Evolutionary conservation across 1,140 invertebrate species (phyloP).

Genomic region (Papilio helenus): DNA sequence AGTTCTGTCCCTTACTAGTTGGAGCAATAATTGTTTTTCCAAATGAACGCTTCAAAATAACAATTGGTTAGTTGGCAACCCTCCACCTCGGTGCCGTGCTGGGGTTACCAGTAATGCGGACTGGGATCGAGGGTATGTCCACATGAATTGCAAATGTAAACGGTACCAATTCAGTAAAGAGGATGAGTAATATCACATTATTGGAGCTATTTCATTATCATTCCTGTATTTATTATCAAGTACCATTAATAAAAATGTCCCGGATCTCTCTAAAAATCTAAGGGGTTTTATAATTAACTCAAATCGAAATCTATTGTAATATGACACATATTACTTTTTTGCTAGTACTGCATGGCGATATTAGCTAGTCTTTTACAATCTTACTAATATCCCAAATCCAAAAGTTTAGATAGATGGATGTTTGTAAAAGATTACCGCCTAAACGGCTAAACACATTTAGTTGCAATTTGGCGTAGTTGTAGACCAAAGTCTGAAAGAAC

Average conservation of each 20-base stretch:
- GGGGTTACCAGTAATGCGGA: slow-evolving; percentile 41
- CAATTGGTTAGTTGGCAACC: slow-evolving; percentile 70
- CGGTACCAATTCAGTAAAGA: slow-evolving; percentile 8
- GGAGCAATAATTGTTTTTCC: slow-evolving; percentile 72
- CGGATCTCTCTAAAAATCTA: too few relatives aligned
- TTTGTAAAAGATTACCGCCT: too few relatives aligned
- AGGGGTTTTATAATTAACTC: too few relatives aligned
- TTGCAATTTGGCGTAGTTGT: too few relatives aligned
- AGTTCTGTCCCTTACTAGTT: slow-evolving; percentile 67
- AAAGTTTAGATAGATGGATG: too few relatives aligned
- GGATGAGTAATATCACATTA: background rate
- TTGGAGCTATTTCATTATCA: background rate
- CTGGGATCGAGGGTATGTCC: slow-evolving; percentile 32
- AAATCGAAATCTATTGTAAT: too few relatives aligned
- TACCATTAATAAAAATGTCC: too few relatives aligned
- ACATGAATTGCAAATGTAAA: slow-evolving; percentile 38
- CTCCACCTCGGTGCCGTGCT: slow-evolving; percentile 47
- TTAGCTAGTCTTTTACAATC: background rate
- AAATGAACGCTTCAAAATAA: slow-evolving; percentile 75
- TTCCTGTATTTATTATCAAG: background rate
- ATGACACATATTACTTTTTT: too few relatives aligned
- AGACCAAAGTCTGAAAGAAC: too few relatives aligned
- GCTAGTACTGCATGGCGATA: background rate
- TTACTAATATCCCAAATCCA: too few relatives aligned
- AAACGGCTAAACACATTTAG: too few relatives aligned